A percentile compares a stretch with the other conserved stretches of the same genome.
phyloP scores from a whole-genome alignment of 2,113 vertebrate species.

The Prunella himalayana region DNA sequence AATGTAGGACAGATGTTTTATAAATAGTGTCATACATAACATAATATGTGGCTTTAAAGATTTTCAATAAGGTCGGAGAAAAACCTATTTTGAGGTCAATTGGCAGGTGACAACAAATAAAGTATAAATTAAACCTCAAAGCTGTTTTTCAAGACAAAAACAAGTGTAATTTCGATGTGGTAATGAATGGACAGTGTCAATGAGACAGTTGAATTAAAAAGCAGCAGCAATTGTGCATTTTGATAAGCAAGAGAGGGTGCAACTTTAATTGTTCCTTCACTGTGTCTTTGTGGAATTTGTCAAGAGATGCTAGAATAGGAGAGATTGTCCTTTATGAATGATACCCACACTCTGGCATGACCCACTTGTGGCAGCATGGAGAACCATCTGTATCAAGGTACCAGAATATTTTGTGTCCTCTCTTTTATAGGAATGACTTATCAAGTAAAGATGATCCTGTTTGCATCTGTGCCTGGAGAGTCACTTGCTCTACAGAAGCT shows the following conservation, averaged over 20 bases:
- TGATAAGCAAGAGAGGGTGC: neutral
- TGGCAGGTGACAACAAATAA: neutral
- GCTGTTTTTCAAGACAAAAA: neutral
- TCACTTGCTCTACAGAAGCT: neutral
- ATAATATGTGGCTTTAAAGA: neutral
- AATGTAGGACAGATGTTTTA: conserved; percentile 34
- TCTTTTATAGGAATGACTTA: neutral
- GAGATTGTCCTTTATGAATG: neutral
- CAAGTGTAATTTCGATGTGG: neutral
- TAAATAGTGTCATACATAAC: neutral
- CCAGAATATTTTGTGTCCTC: neutral
- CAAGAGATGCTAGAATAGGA: neutral
- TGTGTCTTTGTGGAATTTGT: neutral
- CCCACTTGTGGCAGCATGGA: neutral
- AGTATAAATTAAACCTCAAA: conserved; percentile 8
- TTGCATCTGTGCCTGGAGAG: neutral
- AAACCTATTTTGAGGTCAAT: neutral
- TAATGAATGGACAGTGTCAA: neutral
- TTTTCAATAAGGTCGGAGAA: conserved; percentile 10
- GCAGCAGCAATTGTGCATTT: neutral
- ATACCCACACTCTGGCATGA: neutral
- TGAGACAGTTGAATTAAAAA: neutral
- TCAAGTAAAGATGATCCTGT: neutral
- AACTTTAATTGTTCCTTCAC: neutral
- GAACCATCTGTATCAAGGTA: neutral